Evolutionary conservation across 2,113 vertebrate genomes (phyloP), one percentile per base, ranked within the genome.

Genomic region (Donacobius atricapilla): DNA sequence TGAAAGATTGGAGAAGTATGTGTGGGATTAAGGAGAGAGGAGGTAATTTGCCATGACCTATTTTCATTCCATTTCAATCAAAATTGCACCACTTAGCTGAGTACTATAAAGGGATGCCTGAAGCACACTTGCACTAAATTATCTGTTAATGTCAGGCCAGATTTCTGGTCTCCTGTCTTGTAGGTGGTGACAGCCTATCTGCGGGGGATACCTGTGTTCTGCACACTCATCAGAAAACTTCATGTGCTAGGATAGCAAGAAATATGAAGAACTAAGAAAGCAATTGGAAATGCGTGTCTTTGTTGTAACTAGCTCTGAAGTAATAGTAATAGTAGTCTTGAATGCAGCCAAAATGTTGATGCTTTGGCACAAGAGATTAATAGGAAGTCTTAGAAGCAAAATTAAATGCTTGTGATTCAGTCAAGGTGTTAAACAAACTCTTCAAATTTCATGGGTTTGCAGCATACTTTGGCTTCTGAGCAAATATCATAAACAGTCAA

Each of bases 21-120:
- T 78, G 79, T 71, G 80, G 33, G 68, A 77, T 89, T 85, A 73
- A 83, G 42, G 61, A 53, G 60, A 84, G 70, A 89, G 68, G 54
- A 61, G 54, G 48, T 91, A 94, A 94, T 87, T 96, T 96, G 78
- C 89, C 77, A 64, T 96, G 93, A 95, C 86, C 92, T 69, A 78
- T 91, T 97, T 97, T 96, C 92, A 87, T 94, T 96, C 53, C 30
- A 42, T 94, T 97, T 96, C 93, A 79, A 82, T 88, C 90, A 91
- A 97, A 96, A 96, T 89, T 83, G 68, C 33, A 66, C 31, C 82
- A 86, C 70, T 95, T 96, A 90, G 73, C 42, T 84, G 70, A 87
- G 13, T 82, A 53, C 75, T 75, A 70, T 91, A 93, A 96, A 90
- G 86, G 51, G 75, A 78, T 87, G 77, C 78, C 82, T 83, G 94